phyloP scores from a whole-genome alignment of 2,888 invertebrate species.

The Steinernema carpocapsae region DNA sequence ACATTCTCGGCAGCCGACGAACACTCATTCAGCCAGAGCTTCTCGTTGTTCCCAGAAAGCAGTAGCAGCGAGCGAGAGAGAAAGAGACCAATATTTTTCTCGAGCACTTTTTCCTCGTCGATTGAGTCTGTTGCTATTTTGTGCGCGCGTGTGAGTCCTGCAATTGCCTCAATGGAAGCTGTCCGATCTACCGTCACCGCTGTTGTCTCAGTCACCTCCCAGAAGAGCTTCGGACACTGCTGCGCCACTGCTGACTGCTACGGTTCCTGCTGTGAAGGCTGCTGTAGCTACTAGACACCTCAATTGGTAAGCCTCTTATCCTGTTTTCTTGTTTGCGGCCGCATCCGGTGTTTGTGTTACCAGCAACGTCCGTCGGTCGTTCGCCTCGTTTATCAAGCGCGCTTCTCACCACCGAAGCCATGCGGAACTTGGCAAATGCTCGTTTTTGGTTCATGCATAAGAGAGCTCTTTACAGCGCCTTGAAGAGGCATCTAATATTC shows the following conservation, averaged over 20 bases:
- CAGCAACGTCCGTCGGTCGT: no score
- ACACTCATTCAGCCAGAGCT: neutral
- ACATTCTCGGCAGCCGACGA: neutral
- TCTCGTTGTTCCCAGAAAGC: neutral
- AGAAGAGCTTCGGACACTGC: slow-evolving; percentile 27
- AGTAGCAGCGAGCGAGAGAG: neutral
- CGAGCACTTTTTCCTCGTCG: neutral
- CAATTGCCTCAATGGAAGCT: slow-evolving; percentile 27
- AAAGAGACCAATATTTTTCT: neutral
- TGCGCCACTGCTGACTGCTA: slow-evolving; percentile 8
- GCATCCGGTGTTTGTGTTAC: no score
- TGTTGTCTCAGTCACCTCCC: neutral
- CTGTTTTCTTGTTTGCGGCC: neutral
- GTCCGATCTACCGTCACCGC: neutral
- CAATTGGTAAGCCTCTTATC: slow-evolving; percentile 13
- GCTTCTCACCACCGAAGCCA: no score
- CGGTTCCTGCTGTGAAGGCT: slow-evolving; percentile 19
- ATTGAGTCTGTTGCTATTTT: slow-evolving; percentile 27
- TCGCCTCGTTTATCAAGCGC: no score
- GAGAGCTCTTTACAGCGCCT: no score
- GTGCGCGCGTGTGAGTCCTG: no score
- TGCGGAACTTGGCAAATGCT: no score
- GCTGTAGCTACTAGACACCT: slow-evolving; percentile 25
- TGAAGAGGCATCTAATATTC: no score
- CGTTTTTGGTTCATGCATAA: no score